These are phyloP conservation scores for Acromyrmex heyeri DNA, from an alignment of 1,140 invertebrate genomes.

Conservation along the genomic window DNA sequence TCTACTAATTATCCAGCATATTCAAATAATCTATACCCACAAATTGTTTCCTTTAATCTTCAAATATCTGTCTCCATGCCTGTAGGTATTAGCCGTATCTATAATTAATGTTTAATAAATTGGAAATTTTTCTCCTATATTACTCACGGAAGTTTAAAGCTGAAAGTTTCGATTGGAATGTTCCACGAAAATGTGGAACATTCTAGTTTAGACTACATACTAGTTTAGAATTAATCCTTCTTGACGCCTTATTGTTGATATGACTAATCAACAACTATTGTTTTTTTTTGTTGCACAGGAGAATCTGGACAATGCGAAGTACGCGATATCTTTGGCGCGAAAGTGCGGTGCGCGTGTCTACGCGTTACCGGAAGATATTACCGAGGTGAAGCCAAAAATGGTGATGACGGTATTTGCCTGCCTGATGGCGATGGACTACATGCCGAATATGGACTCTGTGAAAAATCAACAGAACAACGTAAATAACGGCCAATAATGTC, in stretches of 20 bases:
- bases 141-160: neutral
- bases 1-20: too few relatives aligned
- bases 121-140: neutral
- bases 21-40: too few relatives aligned
- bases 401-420: constrained; percentile 99
- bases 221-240: neutral
- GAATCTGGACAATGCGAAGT: constrained; percentile 98
- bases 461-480: constrained; percentile 80
- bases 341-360: constrained; percentile 99
- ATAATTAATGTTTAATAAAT: too few relatives aligned
- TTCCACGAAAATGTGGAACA: neutral
- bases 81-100: too few relatives aligned
- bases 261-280: constrained; percentile 38
- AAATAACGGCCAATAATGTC: constrained; percentile 82
- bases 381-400: constrained; percentile 99
- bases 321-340: constrained; percentile 98
- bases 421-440: constrained; percentile 98
- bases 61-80: too few relatives aligned
- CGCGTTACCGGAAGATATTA: constrained; percentile 99
- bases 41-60: too few relatives aligned
- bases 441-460: constrained; percentile 93
- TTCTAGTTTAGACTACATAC: neutral
- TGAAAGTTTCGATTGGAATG: neutral
- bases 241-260: neutral
- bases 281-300: constrained; percentile 89